Evolutionary conservation across 2,797 vertebrate genomes (phyloP).

Genomic region (Pipistrellus kuhlii): DNA sequence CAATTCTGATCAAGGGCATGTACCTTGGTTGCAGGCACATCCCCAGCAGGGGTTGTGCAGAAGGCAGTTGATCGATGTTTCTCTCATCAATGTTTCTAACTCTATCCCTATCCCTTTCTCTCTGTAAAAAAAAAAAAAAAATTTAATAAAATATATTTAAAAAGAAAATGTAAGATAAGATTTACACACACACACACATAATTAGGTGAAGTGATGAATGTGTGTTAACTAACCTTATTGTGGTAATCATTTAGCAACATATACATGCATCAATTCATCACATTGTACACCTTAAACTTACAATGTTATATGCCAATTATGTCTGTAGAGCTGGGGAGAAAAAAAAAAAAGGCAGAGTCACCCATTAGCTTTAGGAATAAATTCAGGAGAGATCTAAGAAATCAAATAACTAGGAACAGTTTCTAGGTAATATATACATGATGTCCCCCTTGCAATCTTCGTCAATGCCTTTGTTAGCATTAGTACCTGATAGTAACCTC

Average conservation of each 20-base stretch:
- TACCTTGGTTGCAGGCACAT: no score
- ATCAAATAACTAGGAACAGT: background rate
- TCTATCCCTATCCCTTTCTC: no score
- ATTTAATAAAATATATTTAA: no score
- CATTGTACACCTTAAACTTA: background rate
- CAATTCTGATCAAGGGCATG: no score
- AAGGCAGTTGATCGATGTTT: no score
- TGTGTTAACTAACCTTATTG: background rate
- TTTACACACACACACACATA: background rate
- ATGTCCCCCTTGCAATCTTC: background rate
- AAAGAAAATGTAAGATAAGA: background rate
- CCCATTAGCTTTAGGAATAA: constrained; percentile 34
- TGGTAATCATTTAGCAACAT: background rate
- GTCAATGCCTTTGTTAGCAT: background rate
- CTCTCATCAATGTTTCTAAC: no score
- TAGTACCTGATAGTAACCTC: background rate
- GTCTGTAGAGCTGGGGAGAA: background rate
- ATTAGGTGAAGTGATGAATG: background rate
- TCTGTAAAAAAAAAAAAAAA: no score
- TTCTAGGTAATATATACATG: background rate
- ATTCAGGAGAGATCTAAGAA: constrained; percentile 3
- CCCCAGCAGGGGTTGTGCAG: no score
- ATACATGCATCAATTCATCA: background rate
- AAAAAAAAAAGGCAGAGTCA: background rate
- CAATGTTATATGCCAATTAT: background rate